Evolutionary conservation across 35 echinoderm and acorn worm genomes (phyloP), one percentile per base, ranked within the genome.

Genomic region (Heliocidaris tuberculata): DNA sequence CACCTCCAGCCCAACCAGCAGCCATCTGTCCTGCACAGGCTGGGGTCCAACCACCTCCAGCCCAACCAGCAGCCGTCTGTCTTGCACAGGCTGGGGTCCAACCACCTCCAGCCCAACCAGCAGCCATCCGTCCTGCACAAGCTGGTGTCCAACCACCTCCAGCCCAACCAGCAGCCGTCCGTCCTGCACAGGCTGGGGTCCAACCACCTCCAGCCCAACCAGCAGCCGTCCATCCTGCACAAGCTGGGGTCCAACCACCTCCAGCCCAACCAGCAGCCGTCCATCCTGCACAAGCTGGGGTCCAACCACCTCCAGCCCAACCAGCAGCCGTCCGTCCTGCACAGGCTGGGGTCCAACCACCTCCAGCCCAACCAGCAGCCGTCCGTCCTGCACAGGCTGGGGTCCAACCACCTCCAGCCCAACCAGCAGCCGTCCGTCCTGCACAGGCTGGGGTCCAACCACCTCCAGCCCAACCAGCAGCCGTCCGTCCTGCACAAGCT

Each of bases 381-480:
- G 6, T 27, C 85, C 9, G 31, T 86, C 85, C 12, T 32, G 31
- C 85, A 86, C 85, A 86, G 8, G 85, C 85, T 32, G 2, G 32
- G 24, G 27, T 71, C 30, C 95, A 47, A 49, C 47, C 95, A 60
- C 90, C 0, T 32, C 94, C 59, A 13, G 85, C 8, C 6, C 59
- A 86, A 56, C 7, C 65, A 35, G 48, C 90, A 92, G 30, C 90
- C 90, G 30, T 48, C 31, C 31, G 10, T 50, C 90, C 31, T 92
- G 32, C 31, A 50, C 90, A 48, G 9, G 31, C 90, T 50, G 48
- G 90, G 17, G 32, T 30, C 90, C 90, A 92, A 27, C 85, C 85
- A 86, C 31, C 85, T 86, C 85, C 85, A 86, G 85, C 85, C 85
- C 85, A 86, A 86, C 85, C 85, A 86, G 85, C 27, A 86, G 24